A percentile compares a stretch with the other conserved stretches of the same genome.
These are phyloP conservation scores for Gymnobelideus leadbeateri DNA, from an alignment of 2,113 vertebrate species.

Conservation along the genomic window DNA sequence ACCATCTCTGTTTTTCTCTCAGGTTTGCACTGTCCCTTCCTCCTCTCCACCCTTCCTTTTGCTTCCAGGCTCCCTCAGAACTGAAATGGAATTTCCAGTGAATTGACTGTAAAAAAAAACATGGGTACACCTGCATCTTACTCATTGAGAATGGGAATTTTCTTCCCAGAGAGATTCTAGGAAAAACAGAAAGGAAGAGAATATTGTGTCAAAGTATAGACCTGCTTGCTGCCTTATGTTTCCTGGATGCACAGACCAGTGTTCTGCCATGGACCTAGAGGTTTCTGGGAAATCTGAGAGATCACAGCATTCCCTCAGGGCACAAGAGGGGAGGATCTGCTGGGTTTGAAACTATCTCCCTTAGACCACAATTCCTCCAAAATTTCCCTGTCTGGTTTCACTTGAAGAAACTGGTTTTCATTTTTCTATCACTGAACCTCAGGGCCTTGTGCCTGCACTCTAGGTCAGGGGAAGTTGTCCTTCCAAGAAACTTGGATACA, in stretches of 20 bases:
- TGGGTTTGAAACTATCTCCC: not conserved
- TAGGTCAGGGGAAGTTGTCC: not conserved
- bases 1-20: not conserved
- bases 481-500: not conserved
- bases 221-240: not conserved
- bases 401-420: not conserved
- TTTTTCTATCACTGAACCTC: not conserved
- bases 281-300: not conserved
- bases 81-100: not conserved
- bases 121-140: not conserved
- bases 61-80: not conserved
- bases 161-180: not conserved
- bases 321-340: not conserved
- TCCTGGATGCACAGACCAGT: not conserved
- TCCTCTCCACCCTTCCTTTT: not conserved
- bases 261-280: not conserved
- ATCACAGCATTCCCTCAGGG: not conserved
- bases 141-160: not conserved
- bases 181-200: not conserved
- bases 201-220: not conserved
- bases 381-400: not conserved
- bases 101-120: not conserved
- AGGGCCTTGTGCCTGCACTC: not conserved
- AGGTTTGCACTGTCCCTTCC: not conserved
- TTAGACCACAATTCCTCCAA: not conserved